Base-by-base conservation (phyloP, 2,113 vertebrate genomes). In the Xyrauchen texanus region DNA sequence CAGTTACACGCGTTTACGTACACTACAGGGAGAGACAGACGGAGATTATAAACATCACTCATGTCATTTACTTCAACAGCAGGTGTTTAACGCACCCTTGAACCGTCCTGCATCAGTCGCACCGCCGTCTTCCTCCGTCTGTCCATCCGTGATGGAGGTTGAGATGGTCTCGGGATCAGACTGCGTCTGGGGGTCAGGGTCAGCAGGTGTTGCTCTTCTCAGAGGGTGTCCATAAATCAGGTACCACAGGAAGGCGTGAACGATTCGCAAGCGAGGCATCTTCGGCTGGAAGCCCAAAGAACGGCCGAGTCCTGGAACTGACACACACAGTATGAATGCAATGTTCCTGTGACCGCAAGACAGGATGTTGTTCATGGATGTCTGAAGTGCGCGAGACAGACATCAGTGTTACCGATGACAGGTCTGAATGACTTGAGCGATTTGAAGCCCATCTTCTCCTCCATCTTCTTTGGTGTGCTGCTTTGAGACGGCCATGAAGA, bases 191-290 rank as follows among this genome's bases (percentile, higher is more conserved):
- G 13, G n/a, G 12, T 46, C n/a, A 15, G 55, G 15, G 47, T 34
- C 11, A 10, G 9, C 53, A 2, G n/a, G 21, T 60, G 5, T 4
- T 7, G n/a, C 9, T 0, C 68, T 4, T 52, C n/a, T 78, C 21
- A 85, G 82, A 0, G 95, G 93, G 65, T 99, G 96, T 0, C 94
- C 97, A 0, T 98, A 96, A 55, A 96, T 86, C 53, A 99, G 77
- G 86, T 98, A 96, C 96, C 96, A 99, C 58, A 99, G 91, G 82
- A 98, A 99, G 68, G 84, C 87, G 82, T 99, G 96, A 4, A 96
- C 86, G 13, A 92, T 77, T 47, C 92, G 93, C 65, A 98, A 88
- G 55, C 98, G 96, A 51, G 93, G 95, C 96, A 99, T 99, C 91
- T 99, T 99, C 42, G 98, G 96, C 85, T 97, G 94, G 85, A 95